These are phyloP conservation scores for Heliconius ethilla DNA, from an alignment of 2,888 invertebrate species.

Conservation along the genomic window DNA sequence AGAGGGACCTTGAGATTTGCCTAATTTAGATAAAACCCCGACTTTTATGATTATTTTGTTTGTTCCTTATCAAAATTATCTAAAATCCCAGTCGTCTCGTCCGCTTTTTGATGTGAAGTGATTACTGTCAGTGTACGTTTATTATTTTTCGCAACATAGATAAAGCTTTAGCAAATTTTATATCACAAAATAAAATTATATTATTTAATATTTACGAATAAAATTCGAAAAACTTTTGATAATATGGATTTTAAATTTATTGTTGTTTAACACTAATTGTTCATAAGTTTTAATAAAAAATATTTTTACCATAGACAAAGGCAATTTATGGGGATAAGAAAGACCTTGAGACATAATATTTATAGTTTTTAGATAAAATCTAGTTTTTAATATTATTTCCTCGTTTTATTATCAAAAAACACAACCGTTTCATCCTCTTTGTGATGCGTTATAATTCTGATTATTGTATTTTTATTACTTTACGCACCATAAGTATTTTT, in stretches of 20 bases:
- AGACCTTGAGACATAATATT: slow-evolving; percentile 12
- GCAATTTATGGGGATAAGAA: background rate
- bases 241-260: slow-evolving; percentile 64
- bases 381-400: background rate
- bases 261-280: slow-evolving; percentile 78
- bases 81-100: background rate
- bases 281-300: slow-evolving; percentile 64
- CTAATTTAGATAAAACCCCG: slow-evolving; percentile 2
- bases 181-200: background rate
- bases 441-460: background rate
- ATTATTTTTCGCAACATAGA: slow-evolving; percentile 20
- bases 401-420: background rate
- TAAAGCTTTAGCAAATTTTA: background rate
- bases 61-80: background rate
- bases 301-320: slow-evolving; percentile 54
- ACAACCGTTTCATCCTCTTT: background rate
- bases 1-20: slow-evolving; percentile 9
- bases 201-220: background rate
- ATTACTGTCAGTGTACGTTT: slow-evolving; percentile 10
- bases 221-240: background rate
- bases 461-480: too few species aligned
- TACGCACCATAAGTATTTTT: too few species aligned
- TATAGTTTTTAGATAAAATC: slow-evolving; percentile 1
- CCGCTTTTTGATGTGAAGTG: background rate
- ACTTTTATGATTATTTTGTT: background rate